phyloP scores from a whole-genome alignment of 2,113 vertebrate genomes.

The Mixornis gularis region DNA sequence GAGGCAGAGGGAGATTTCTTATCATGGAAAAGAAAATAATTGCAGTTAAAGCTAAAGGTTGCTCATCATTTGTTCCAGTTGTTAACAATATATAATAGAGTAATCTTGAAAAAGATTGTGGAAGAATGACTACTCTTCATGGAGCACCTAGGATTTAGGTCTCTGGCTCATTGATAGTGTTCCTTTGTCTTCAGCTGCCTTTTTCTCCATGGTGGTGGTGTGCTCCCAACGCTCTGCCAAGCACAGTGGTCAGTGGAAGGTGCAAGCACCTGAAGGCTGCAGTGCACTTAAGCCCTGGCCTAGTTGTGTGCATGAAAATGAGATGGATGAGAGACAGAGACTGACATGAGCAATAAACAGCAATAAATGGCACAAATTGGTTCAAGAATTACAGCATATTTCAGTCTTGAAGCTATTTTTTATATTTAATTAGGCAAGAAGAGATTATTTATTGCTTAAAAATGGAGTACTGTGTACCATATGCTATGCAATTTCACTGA shows the following conservation, averaged over 20 bases:
- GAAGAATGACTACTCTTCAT: not conserved
- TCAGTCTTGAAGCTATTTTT: slow-evolving; percentile 12
- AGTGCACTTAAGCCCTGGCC: not conserved
- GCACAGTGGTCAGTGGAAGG: not conserved
- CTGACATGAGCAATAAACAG: not conserved
- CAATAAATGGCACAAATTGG: not conserved
- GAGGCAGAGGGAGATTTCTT: not conserved
- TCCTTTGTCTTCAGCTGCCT: not conserved
- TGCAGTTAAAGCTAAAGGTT: not conserved
- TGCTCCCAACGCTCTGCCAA: not conserved
- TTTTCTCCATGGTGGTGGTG: not conserved
- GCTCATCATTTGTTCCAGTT: not conserved
- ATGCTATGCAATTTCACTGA: not conserved
- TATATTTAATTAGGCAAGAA: not conserved
- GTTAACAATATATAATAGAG: not conserved
- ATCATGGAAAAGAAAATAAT: not conserved
- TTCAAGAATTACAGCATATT: not conserved
- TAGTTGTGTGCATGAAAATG: not conserved
- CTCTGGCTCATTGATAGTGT: rapidly evolving
- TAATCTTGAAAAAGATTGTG: not conserved
- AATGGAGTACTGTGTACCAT: slow-evolving; percentile 3
- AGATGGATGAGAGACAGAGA: not conserved
- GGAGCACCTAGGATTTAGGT: not conserved
- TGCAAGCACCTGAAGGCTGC: not conserved
- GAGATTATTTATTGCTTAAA: slow-evolving; percentile 28